A percentile compares a stretch with the other conserved stretches of the same genome.
These are phyloP conservation scores for Nemoura dubitans DNA, from an alignment of 2,888 invertebrate genomes.

Conservation along the genomic window DNA sequence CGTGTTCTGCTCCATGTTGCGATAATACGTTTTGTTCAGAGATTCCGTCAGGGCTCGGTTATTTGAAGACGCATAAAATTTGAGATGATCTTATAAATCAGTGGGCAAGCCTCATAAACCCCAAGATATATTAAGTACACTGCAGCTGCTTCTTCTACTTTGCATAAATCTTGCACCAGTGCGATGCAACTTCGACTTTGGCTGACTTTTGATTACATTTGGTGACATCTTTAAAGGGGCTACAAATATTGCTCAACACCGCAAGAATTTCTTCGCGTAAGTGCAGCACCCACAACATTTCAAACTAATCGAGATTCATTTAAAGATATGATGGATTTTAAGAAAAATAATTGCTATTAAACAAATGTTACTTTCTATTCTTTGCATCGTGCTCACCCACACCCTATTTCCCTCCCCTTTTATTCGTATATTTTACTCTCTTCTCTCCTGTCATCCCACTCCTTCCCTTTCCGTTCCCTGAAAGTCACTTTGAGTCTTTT, in stretches of 20 bases:
- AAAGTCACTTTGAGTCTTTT: slow-evolving; percentile 35
- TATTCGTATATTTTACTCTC: slow-evolving; percentile 3
- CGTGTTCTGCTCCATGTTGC: neutral
- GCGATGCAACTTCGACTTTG: neutral
- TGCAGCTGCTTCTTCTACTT: neutral
- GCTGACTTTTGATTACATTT: neutral
- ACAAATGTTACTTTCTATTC: neutral
- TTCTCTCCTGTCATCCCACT: neutral
- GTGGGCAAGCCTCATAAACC: neutral
- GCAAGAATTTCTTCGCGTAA: no score
- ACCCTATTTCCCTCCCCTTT: neutral
- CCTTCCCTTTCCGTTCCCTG: neutral
- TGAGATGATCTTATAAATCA: neutral
- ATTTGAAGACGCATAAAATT: neutral
- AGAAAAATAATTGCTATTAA: neutral
- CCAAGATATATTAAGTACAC: neutral
- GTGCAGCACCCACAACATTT: no score
- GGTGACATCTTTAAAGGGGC: no score
- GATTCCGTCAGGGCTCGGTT: neutral
- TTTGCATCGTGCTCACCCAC: neutral
- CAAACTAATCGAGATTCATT: no score
- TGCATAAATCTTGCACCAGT: neutral
- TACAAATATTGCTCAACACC: no score
- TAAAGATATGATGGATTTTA: neutral
- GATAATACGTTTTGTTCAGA: neutral